phyloP scores from a whole-genome alignment of 1,140 invertebrate species.

The Carcinoscorpius rotundicauda region DNA sequence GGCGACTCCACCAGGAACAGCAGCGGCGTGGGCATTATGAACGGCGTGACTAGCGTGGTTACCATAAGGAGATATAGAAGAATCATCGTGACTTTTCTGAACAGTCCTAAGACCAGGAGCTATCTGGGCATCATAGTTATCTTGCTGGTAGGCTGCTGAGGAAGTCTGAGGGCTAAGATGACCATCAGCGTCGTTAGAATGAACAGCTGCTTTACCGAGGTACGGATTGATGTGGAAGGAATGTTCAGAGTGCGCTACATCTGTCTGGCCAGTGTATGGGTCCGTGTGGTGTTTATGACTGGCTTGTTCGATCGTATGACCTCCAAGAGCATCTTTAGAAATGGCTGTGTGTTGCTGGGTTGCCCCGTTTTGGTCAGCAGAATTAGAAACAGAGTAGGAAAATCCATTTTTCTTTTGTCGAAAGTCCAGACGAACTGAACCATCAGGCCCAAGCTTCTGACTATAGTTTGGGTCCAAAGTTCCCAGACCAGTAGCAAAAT shows the following conservation, averaged over 20 bases:
- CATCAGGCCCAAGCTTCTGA: slow-evolving; percentile 20
- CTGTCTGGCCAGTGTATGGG: slow-evolving; percentile 15
- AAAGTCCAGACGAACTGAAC: slow-evolving; percentile 14
- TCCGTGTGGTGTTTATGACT: slow-evolving; percentile 14
- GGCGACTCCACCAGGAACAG: background rate
- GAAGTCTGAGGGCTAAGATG: slow-evolving; percentile 7
- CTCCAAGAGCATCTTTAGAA: slow-evolving; percentile 13
- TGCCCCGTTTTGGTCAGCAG: slow-evolving; percentile 7
- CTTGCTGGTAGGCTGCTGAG: background rate
- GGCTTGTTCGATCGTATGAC: slow-evolving; percentile 13
- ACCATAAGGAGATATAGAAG: background rate
- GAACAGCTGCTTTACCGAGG: slow-evolving; percentile 15
- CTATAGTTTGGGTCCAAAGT: slow-evolving; percentile 19
- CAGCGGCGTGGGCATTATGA: background rate
- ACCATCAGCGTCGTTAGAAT: slow-evolving; percentile 16
- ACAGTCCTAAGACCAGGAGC: background rate
- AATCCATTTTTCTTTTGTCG: slow-evolving; percentile 15
- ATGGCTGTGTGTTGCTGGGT: slow-evolving; percentile 17
- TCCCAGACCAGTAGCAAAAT: slow-evolving; percentile 22
- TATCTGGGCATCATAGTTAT: background rate
- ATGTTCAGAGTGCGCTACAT: slow-evolving; percentile 14
- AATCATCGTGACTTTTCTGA: background rate
- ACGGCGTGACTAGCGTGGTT: background rate
- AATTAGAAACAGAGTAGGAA: slow-evolving; percentile 21
- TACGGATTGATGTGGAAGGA: slow-evolving; percentile 21